These are phyloP conservation scores for Brachionus calyciflorus DNA, from an alignment of 1,140 invertebrate species.

Conservation along the genomic window DNA sequence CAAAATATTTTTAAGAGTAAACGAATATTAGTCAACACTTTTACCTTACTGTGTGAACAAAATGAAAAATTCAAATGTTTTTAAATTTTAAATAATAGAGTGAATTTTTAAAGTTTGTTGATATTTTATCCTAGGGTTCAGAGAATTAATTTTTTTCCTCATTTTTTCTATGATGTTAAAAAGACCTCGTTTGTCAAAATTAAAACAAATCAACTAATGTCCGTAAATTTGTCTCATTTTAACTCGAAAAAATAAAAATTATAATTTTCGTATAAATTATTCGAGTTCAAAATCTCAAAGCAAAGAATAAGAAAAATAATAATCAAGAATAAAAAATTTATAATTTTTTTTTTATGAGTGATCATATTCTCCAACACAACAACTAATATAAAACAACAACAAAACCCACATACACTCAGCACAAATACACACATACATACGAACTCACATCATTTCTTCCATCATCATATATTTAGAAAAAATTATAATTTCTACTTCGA, in stretches of 20 bases:
- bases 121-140: too few relatives aligned
- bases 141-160: too few relatives aligned
- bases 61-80: too few relatives aligned
- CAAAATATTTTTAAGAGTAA: too few relatives aligned
- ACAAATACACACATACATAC: not conserved
- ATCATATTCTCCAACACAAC: constrained; percentile 25
- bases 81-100: too few relatives aligned
- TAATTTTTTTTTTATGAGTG: not conserved
- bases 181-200: too few relatives aligned
- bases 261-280: not conserved
- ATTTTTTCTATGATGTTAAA: too few relatives aligned
- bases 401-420: not conserved
- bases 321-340: constrained; percentile 1
- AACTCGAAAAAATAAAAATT: not conserved
- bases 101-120: too few relatives aligned
- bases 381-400: too few relatives aligned
- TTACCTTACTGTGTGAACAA: too few relatives aligned
- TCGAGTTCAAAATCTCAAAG: constrained; percentile 11
- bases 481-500: constrained; percentile 5
- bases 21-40: too few relatives aligned
- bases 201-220: not conserved
- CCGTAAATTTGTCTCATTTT: not conserved
- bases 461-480: constrained; percentile 22
- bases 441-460: constrained; percentile 31
- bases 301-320: not conserved